Evolutionary conservation across 2,797 vertebrate species (phyloP).

Genomic region (Mormyrus hasselquistii): DNA sequence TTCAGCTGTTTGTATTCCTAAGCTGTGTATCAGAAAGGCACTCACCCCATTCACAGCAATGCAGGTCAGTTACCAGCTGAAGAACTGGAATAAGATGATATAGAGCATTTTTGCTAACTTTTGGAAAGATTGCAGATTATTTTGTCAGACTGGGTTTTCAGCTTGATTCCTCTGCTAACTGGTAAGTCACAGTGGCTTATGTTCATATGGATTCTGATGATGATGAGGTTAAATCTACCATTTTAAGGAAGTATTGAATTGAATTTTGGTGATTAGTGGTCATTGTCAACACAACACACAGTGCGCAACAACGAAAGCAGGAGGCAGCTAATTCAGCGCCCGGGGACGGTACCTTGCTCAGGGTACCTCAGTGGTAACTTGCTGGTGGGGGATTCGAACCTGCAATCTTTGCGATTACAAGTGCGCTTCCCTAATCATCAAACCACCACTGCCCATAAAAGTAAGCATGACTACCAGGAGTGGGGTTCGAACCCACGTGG

Average conservation of each 20-base stretch:
- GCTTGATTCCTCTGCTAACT: background rate
- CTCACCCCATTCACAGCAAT: background rate
- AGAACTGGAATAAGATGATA: background rate
- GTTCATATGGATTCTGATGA: background rate
- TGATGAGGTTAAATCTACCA: background rate
- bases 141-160: background rate
- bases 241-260: background rate
- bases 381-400: no score
- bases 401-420: no score
- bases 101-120: background rate
- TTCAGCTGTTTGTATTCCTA: background rate
- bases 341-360: no score
- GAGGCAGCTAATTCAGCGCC: no score
- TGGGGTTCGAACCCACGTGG: conserved; percentile 41
- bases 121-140: background rate
- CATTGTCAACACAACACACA: no score
- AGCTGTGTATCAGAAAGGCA: background rate
- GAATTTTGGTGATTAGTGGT: no score
- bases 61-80: background rate
- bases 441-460: background rate
- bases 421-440: no score
- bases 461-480: conserved; percentile 26
- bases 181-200: background rate
- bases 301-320: no score
- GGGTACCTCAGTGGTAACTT: no score